Evolutionary conservation across 2,888 invertebrate species (phyloP).

Genomic region (Eupithecia subfuscata): DNA sequence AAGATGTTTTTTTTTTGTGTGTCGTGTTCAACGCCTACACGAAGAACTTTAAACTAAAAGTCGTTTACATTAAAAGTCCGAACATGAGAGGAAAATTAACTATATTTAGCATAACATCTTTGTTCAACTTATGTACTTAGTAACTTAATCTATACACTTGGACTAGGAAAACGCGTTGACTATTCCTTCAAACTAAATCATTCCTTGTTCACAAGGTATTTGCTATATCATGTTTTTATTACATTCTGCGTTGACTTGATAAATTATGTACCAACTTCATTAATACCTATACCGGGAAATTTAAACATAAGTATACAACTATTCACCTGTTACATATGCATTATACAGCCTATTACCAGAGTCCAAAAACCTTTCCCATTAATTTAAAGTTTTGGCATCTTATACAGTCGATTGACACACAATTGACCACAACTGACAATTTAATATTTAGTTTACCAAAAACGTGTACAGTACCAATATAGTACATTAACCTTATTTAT

Average conservation of each 20-base stretch:
- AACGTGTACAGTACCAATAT: constrained; percentile 9
- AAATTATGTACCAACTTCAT: constrained; percentile 5
- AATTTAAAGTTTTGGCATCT: constrained; percentile 31
- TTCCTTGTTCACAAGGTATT: constrained; percentile 43
- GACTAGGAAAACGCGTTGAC: constrained; percentile 65
- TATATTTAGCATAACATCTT: constrained; percentile 75
- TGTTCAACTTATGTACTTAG: constrained; percentile 59
- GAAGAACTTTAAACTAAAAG: background rate
- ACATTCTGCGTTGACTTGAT: background rate
- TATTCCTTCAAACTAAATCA: constrained; percentile 44
- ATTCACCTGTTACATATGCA: background rate
- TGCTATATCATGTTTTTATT: constrained; percentile 23
- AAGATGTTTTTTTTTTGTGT: background rate
- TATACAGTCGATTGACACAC: constrained; percentile 19
- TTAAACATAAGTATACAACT: background rate
- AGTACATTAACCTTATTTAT: constrained; percentile 1
- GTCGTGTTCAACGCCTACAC: too few relatives aligned
- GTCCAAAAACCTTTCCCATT: constrained; percentile 11
- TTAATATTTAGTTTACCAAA: constrained; percentile 1
- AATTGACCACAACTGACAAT: constrained; percentile 9
- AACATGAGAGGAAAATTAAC: constrained; percentile 64
- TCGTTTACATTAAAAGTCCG: constrained; percentile 2
- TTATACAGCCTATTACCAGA: background rate
- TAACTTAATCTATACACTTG: constrained; percentile 62
- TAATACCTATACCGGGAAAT: background rate